These are phyloP conservation scores for Gopherus evgoodei DNA, from an alignment of 2,113 vertebrate species.

Conservation along the genomic window DNA sequence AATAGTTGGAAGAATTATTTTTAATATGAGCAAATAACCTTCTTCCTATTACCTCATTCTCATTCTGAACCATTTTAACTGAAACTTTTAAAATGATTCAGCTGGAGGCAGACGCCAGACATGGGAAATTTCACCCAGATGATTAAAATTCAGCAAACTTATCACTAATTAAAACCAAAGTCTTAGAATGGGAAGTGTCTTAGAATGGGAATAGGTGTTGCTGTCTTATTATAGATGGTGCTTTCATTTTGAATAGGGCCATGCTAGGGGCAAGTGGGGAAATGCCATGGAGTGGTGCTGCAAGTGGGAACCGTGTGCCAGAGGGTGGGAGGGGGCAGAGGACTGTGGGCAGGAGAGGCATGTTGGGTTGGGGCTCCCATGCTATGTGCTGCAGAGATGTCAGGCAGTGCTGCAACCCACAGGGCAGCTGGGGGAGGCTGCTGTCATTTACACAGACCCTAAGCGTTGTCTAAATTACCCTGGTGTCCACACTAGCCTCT, in stretches of 20 bases:
- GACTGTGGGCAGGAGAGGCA: neutral
- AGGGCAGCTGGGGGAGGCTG: neutral
- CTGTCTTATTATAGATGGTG: neutral
- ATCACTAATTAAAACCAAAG: neutral
- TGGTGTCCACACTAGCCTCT: accelerated
- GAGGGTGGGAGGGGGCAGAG: neutral
- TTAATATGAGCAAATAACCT: neutral
- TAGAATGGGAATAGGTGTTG: neutral
- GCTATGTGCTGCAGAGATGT: neutral
- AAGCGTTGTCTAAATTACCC: neutral
- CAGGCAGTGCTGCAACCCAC: neutral
- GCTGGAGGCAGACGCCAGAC: neutral
- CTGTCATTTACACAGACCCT: neutral
- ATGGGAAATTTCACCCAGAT: neutral
- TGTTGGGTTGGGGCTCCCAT: neutral
- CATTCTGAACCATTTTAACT: neutral
- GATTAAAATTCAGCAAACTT: neutral
- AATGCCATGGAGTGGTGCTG: neutral
- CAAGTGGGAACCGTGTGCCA: neutral
- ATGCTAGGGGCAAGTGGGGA: neutral
- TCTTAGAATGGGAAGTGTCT: neutral
- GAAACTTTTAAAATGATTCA: neutral
- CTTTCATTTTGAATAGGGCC: neutral
- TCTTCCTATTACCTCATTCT: neutral
- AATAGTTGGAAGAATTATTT: neutral